These are phyloP conservation scores for Thysanoteuthis rhombus DNA, from an alignment of 2,888 invertebrate genomes.

Conservation along the genomic window DNA sequence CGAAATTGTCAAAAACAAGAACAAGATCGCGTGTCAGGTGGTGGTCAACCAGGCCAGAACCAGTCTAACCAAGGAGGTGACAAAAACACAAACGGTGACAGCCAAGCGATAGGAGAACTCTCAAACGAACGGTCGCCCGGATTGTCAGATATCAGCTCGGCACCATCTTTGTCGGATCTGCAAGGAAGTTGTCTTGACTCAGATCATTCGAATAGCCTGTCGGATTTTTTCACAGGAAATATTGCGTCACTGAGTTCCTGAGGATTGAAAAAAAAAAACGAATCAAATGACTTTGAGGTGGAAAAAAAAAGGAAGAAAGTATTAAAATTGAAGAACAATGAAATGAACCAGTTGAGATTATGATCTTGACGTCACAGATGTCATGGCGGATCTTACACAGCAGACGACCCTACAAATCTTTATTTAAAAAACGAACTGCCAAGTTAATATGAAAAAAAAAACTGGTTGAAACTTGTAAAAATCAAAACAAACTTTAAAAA, in stretches of 20 bases:
- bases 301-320: neutral
- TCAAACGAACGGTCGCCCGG: constrained; percentile 58
- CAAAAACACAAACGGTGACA: constrained; percentile 44
- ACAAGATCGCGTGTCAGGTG: constrained; percentile 40
- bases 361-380: neutral
- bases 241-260: constrained; percentile 50
- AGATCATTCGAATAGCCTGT: constrained; percentile 56
- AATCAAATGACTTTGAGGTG: neutral
- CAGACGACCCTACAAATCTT: neutral
- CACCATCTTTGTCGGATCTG: constrained; percentile 58
- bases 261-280: neutral
- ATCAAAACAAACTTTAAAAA: neutral
- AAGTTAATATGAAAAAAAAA: too few species aligned
- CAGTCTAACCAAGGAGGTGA: constrained; percentile 34
- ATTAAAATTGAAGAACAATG: neutral
- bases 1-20: constrained; percentile 77
- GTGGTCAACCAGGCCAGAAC: constrained; percentile 33
- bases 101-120: constrained; percentile 48
- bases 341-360: neutral
- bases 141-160: constrained; percentile 61
- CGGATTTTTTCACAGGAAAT: constrained; percentile 59
- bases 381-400: neutral
- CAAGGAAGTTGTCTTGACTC: constrained; percentile 54
- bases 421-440: neutral
- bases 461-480: too few species aligned